phyloP scores from a whole-genome alignment of 2,113 vertebrate species.

The Anolis sagrei region DNA sequence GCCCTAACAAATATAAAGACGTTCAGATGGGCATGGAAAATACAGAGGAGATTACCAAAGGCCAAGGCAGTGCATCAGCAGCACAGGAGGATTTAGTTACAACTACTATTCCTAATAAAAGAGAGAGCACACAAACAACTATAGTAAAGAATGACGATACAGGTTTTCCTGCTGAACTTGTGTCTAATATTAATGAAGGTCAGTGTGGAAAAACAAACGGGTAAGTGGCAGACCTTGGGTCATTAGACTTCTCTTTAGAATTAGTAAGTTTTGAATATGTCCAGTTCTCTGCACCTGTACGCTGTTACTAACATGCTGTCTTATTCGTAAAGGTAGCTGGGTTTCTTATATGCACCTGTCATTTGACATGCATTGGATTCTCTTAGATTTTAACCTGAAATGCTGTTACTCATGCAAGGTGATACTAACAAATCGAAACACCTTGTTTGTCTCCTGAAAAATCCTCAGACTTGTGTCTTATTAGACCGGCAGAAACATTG shows the following conservation, averaged over 20 bases:
- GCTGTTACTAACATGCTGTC: not conserved
- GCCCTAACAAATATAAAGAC: slow-evolving; percentile 35
- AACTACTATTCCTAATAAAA: not conserved
- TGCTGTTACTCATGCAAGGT: not conserved
- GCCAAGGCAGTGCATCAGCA: not conserved
- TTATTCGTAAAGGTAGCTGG: not conserved
- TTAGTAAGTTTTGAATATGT: not conserved
- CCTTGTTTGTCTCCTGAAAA: not conserved
- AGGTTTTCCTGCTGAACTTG: slow-evolving; percentile 55
- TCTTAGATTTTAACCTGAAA: not conserved
- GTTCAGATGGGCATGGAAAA: slow-evolving; percentile 2
- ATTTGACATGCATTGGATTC: not conserved
- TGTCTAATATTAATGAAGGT: slow-evolving; percentile 57
- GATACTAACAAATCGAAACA: not conserved
- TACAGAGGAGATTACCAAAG: not conserved
- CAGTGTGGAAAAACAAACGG: slow-evolving; percentile 57
- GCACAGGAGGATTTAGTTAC: fast-evolving
- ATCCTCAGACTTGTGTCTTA: not conserved
- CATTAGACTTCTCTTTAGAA: not conserved
- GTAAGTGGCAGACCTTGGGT: slow-evolving; percentile 57
- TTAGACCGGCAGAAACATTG: not conserved
- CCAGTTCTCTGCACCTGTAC: not conserved
- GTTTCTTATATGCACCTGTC: not conserved
- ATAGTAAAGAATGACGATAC: not conserved
- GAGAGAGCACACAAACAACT: not conserved